A percentile compares a stretch with the other conserved stretches of the same genome.
Evolutionary conservation across 2,113 vertebrate species (phyloP).

Genomic region (Coracopsis vasa): DNA sequence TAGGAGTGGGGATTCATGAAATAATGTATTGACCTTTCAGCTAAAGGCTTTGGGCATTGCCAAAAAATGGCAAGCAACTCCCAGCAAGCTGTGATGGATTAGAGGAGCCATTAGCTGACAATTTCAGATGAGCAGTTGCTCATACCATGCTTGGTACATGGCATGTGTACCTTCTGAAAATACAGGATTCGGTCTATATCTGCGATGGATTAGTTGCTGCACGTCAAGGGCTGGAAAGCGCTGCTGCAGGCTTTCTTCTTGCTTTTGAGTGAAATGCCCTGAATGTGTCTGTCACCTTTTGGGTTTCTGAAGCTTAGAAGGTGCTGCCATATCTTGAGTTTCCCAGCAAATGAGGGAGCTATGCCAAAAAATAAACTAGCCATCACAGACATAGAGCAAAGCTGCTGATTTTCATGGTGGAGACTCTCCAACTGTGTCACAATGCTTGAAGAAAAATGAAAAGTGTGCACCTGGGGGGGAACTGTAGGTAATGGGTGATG

Average conservation of each 20-base stretch:
- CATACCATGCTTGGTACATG: slow-evolving; percentile 46
- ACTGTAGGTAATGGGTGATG: slow-evolving; percentile 46
- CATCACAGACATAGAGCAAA: slow-evolving; percentile 80
- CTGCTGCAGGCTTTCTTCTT: not conserved
- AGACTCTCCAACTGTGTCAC: slow-evolving; percentile 63
- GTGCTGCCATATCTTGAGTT: not conserved
- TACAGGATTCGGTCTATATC: slow-evolving; percentile 74
- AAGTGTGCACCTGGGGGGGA: slow-evolving; percentile 48
- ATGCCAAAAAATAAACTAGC: slow-evolving; percentile 26
- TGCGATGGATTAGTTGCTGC: slow-evolving; percentile 58
- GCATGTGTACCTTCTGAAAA: slow-evolving; percentile 71
- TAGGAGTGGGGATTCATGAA: slow-evolving; percentile 8
- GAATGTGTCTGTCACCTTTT: not conserved
- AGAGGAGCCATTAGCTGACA: slow-evolving; percentile 41
- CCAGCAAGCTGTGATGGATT: slow-evolving; percentile 15
- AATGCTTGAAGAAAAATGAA: slow-evolving; percentile 66
- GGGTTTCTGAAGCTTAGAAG: not conserved
- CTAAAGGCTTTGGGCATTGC: slow-evolving; percentile 38
- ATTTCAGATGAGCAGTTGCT: slow-evolving; percentile 20
- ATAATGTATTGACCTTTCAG: not conserved
- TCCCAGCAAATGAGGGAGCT: slow-evolving; percentile 11
- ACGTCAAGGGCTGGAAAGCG: not conserved
- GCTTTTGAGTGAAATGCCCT: slow-evolving; percentile 24
- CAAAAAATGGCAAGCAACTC: slow-evolving; percentile 20
- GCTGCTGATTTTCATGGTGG: slow-evolving; percentile 70